Percentiles rank a stretch among this genome's conserved stretches.
phyloP scores from a whole-genome alignment of 1,140 invertebrate species.

The Danaus plexippus region DNA sequence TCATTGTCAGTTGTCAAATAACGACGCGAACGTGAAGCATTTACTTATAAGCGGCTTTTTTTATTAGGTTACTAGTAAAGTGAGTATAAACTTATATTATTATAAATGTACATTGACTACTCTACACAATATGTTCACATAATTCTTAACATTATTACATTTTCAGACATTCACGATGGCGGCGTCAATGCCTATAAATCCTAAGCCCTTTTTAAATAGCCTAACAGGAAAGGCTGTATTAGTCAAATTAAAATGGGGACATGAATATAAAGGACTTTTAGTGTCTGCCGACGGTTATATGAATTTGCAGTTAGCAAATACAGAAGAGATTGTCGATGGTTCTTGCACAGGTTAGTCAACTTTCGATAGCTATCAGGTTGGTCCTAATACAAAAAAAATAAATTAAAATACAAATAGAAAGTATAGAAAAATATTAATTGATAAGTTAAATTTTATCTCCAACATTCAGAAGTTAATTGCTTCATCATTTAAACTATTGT shows the following conservation, averaged over 20 bases:
- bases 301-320: slow-evolving; percentile 98
- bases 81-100: slow-evolving; percentile 6
- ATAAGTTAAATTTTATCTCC: no score
- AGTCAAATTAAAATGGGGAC: slow-evolving; percentile 99
- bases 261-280: slow-evolving; percentile 98
- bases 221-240: slow-evolving; percentile 97
- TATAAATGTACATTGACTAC: slow-evolving; percentile 11
- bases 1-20: slow-evolving; percentile 7
- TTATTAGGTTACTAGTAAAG: slow-evolving; percentile 16
- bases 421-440: no score
- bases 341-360: slow-evolving; percentile 79
- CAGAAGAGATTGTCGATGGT: slow-evolving; percentile 98
- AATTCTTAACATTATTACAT: no score
- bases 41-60: slow-evolving; percentile 4
- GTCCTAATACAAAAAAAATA: no score
- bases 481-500: no score
- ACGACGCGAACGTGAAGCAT: slow-evolving; percentile 5
- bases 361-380: no score
- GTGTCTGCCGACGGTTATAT: slow-evolving; percentile 99
- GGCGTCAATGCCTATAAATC: slow-evolving; percentile 96
- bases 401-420: no score
- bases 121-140: slow-evolving; percentile 2
- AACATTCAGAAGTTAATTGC: no score
- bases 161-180: slow-evolving; percentile 48
- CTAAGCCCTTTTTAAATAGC: slow-evolving; percentile 98